phyloP scores from a whole-genome alignment of 2,797 vertebrate genomes.

The Harpagifer antarcticus region DNA sequence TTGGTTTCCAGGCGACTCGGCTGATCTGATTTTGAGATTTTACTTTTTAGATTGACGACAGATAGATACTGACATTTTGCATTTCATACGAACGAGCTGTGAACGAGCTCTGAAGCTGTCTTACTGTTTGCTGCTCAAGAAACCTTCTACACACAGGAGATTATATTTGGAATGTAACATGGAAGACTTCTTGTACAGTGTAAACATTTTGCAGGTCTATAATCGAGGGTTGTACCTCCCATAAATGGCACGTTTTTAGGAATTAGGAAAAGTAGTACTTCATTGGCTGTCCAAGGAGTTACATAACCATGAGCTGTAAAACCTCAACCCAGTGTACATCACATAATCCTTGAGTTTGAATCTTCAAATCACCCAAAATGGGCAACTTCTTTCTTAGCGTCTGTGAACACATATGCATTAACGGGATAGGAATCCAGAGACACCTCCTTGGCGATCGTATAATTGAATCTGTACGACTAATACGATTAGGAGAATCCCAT shows the following conservation, averaged over 20 bases:
- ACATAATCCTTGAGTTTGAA: slow-evolving; percentile 1
- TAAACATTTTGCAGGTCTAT: not conserved
- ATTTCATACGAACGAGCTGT: not conserved
- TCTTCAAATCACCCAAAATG: slow-evolving; percentile 15
- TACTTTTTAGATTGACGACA: too few relatives aligned
- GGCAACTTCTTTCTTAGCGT: not conserved
- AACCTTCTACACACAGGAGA: not conserved
- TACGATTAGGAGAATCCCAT: slow-evolving; percentile 77
- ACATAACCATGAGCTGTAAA: slow-evolving; percentile 2
- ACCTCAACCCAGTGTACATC: not conserved
- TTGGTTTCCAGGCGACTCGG: too few relatives aligned
- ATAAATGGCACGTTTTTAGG: not conserved
- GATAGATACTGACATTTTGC: too few relatives aligned
- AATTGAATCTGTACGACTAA: slow-evolving; percentile 77
- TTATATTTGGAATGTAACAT: not conserved
- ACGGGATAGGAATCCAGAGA: slow-evolving; percentile 42
- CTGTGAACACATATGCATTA: slow-evolving; percentile 23
- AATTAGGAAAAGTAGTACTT: not conserved
- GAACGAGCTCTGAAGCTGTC: not conserved
- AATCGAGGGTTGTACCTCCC: rapidly evolving
- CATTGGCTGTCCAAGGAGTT: not conserved
- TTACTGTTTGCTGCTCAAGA: not conserved
- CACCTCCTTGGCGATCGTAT: slow-evolving; percentile 48
- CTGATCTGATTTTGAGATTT: too few relatives aligned
- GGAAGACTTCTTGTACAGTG: not conserved